Percentiles rank a stretch among this genome's conserved stretches.
Evolutionary conservation across 2,888 invertebrate genomes (phyloP).

Genomic region (Ypsolopha scabrella): DNA sequence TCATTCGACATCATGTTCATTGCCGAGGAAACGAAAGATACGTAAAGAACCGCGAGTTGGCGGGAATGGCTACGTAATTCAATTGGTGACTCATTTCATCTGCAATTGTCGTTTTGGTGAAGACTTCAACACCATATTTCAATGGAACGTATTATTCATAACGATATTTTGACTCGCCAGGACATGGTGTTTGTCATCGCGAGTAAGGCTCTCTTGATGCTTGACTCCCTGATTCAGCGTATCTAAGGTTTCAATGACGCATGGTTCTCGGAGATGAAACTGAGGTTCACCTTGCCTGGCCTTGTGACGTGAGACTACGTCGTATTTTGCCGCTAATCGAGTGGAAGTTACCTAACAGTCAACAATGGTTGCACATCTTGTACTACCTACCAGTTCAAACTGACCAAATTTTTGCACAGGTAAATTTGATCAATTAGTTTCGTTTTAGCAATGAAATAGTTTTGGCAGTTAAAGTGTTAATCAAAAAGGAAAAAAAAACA

Average conservation of each 20-base stretch:
- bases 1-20: conserved; percentile 43
- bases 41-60: conserved; percentile 17
- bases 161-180: conserved; percentile 10
- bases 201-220: neutral
- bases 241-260: neutral
- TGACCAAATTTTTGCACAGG: neutral
- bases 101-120: conserved; percentile 33
- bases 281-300: conserved; percentile 4
- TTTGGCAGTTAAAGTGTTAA: too few species aligned
- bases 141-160: conserved; percentile 13
- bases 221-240: neutral
- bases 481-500: too few species aligned
- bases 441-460: too few species aligned
- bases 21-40: conserved; percentile 19
- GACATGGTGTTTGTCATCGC: neutral
- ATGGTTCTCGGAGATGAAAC: neutral
- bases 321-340: conserved; percentile 6
- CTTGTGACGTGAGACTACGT: conserved; percentile 6
- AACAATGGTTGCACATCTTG: conserved; percentile 13
- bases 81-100: conserved; percentile 56
- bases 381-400: conserved; percentile 6
- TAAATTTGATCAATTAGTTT: too few species aligned
- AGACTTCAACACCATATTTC: conserved; percentile 1
- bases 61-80: conserved; percentile 35
- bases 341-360: conserved; percentile 12